phyloP scores from a whole-genome alignment of 2,113 vertebrate species.

The Ibidorhyncha struthersii region DNA sequence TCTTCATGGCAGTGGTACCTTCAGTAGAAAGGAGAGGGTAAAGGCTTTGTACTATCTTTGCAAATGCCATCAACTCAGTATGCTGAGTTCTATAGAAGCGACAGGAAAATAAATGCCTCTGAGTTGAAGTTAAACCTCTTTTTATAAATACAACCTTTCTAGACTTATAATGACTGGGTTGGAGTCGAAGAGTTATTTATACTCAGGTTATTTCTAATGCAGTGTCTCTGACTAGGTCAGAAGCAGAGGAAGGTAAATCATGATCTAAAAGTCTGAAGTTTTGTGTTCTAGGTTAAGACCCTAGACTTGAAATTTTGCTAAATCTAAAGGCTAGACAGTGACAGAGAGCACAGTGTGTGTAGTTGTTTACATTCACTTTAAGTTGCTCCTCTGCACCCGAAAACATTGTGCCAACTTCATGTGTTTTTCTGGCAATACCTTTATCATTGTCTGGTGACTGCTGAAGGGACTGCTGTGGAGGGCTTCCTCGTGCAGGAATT shows the following conservation, averaged over 20 bases:
- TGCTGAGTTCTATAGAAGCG: not conserved
- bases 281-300: not conserved
- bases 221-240: not conserved
- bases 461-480: not conserved
- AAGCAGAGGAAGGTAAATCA: not conserved
- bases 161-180: not conserved
- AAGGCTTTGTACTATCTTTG: not conserved
- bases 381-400: not conserved
- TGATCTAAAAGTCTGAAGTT: not conserved
- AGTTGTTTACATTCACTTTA: not conserved
- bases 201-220: not conserved
- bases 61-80: not conserved
- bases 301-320: not conserved
- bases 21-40: not conserved
- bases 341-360: not conserved
- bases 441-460: not conserved
- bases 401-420: fast-evolving
- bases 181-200: not conserved
- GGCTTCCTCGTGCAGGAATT: not conserved
- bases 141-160: not conserved
- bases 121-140: not conserved
- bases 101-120: not conserved
- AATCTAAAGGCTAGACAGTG: not conserved
- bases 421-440: not conserved
- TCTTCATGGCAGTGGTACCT: not conserved